Evolutionary conservation across 2,113 vertebrate species (phyloP), one percentile per base, ranked within the genome.

Genomic region (Triplophysa rosa): DNA sequence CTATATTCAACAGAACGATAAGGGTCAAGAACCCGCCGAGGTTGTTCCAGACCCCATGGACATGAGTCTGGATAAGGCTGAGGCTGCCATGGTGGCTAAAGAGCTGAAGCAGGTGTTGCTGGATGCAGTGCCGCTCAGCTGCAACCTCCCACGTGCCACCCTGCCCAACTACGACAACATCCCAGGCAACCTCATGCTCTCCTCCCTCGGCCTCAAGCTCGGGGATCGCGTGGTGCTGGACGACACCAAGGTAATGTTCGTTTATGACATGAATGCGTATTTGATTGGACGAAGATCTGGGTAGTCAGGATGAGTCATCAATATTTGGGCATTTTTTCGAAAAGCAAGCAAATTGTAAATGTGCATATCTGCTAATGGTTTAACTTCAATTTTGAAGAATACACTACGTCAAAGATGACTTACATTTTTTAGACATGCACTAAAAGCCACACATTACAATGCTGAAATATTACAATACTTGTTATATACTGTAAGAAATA

Each of bases 41-140:
- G 96, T 97, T 47, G 96, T 97, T 1, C 96, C 96, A 0, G 95
- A 97, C 85, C 96, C 96, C 0, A 96, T 96, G 95, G 96, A 97
- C 89, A 97, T 97, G 95, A 95, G 91, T 37, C 89, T 97, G 91
- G 96, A 97, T 81, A 96, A 96, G 83, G 93, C 95, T 0, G 96
- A 97, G 83, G 95, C 95, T 0, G 96, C 96, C 1, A 93, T 96
- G 91, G 93, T 94, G 78, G 95, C 96, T 80, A 96, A 96, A 88
- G 95, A 97, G 75, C 93, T 97, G 62, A 94, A 94, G 79, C 95
- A 95, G 17, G 81, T 97, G 84, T 90, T 97, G 73, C 90, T 94
- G 87, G 96, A 97, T 8, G 94, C 95, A 0, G 93, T 97, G 47
- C 96, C 96, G 0, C 92, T 97, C 52, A 96, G 94, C 86, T 97